These are phyloP conservation scores for Drosophila heteroneura DNA, from an alignment of 2,888 invertebrate species.

Conservation along the genomic window DNA sequence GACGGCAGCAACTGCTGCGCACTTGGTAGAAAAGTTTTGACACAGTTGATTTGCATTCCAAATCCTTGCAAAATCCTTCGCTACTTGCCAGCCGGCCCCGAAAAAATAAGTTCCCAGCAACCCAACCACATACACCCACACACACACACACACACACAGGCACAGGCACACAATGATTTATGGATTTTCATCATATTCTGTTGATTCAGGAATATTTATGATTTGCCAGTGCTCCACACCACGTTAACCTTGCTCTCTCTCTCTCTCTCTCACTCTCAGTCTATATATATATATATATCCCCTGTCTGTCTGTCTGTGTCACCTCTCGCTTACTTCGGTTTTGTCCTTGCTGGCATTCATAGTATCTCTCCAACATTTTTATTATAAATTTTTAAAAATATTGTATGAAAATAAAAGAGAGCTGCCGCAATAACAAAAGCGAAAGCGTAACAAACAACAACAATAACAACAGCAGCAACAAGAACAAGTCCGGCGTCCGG, in stretches of 20 bases:
- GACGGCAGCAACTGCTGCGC: constrained; percentile 60
- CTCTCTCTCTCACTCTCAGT: constrained; percentile 2
- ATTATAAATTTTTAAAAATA: constrained; percentile 66
- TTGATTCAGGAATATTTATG: constrained; percentile 84
- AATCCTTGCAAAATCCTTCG: constrained; percentile 67
- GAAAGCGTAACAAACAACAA: constrained; percentile 26
- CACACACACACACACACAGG: constrained; percentile 10
- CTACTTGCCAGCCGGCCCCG: constrained; percentile 10
- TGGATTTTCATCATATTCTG: constrained; percentile 84
- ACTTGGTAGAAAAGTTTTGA: constrained; percentile 77
- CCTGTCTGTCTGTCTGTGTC: background rate
- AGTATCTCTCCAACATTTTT: constrained; percentile 42
- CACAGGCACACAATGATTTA: constrained; percentile 76
- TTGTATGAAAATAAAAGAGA: constrained; percentile 49
- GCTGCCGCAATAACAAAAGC: constrained; percentile 38
- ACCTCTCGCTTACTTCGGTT: constrained; percentile 1
- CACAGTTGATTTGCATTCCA: constrained; percentile 81
- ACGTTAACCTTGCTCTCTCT: constrained; percentile 47
- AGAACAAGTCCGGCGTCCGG: constrained; percentile 27
- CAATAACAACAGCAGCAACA: constrained; percentile 27
- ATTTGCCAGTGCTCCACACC: constrained; percentile 62
- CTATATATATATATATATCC: background rate
- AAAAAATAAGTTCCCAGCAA: constrained; percentile 1
- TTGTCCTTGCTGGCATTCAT: constrained; percentile 36
- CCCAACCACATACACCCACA: background rate